A percentile compares a stretch with the other conserved stretches of the same genome.
Evolutionary conservation across 2,888 invertebrate species (phyloP).

Genomic region (Muscina levida): DNA sequence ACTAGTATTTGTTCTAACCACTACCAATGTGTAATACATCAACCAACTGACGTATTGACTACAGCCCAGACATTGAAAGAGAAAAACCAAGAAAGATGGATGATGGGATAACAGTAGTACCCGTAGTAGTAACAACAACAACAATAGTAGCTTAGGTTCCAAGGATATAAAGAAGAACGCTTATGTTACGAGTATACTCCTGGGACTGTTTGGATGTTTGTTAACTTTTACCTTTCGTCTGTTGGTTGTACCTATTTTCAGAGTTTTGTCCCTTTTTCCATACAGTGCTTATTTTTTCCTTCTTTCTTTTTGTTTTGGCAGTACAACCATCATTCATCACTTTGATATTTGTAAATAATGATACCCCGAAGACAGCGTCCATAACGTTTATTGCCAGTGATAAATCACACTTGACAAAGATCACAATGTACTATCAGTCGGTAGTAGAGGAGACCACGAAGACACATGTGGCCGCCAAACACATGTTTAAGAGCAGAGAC

Average conservation of each 20-base stretch:
- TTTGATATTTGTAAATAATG: slow-evolving; percentile 60
- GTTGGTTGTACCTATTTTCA: slow-evolving; percentile 12
- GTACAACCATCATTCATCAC: slow-evolving; percentile 48
- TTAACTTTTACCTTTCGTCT: not conserved
- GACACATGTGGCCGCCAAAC: too few species aligned
- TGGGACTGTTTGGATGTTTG: too few species aligned
- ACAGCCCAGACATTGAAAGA: not conserved
- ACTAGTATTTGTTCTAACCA: slow-evolving; percentile 32
- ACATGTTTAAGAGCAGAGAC: too few species aligned
- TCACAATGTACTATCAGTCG: slow-evolving; percentile 10
- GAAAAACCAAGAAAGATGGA: too few species aligned
- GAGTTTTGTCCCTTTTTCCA: not conserved
- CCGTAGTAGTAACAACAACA: too few species aligned
- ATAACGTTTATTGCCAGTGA: slow-evolving; percentile 51
- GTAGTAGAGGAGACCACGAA: not conserved
- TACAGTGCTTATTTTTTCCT: too few species aligned
- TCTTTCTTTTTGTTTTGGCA: too few species aligned
- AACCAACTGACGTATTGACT: slow-evolving; percentile 51
- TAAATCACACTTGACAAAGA: slow-evolving; percentile 58
- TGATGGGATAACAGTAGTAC: too few species aligned
- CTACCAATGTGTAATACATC: slow-evolving; percentile 42
- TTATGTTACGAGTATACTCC: too few species aligned
- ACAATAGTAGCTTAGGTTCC: too few species aligned
- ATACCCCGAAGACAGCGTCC: slow-evolving; percentile 52
- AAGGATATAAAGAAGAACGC: too few species aligned